Evolutionary conservation across 2,113 vertebrate genomes (phyloP).

Genomic region (Campylomormyrus numenius): DNA sequence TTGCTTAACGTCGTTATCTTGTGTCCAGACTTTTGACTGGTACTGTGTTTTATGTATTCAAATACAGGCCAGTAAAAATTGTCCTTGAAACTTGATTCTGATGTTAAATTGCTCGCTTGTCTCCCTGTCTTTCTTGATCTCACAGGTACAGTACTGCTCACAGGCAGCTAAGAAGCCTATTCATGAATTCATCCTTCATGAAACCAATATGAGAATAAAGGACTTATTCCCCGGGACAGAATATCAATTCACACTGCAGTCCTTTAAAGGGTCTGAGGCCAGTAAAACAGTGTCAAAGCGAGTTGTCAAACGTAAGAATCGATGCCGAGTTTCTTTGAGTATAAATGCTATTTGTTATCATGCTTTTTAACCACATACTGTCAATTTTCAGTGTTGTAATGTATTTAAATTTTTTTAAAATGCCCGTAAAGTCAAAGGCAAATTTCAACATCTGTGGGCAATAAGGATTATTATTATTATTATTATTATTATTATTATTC

Average conservation of each 20-base stretch:
- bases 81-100: background rate
- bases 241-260: constrained; percentile 67
- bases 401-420: background rate
- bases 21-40: background rate
- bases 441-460: background rate
- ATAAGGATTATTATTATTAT: background rate
- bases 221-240: constrained; percentile 66
- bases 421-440: background rate
- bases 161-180: constrained; percentile 40
- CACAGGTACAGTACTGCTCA: constrained; percentile 58
- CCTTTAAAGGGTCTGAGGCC: constrained; percentile 58
- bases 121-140: constrained; percentile 7
- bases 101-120: background rate
- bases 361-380: background rate
- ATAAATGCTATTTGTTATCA: background rate
- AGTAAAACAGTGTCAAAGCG: constrained; percentile 52
- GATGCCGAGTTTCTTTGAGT: background rate
- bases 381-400: background rate
- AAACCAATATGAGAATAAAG: constrained; percentile 57
- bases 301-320: constrained; percentile 66
- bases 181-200: constrained; percentile 37
- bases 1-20: background rate
- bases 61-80: background rate
- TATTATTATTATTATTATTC: background rate
- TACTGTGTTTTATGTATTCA: background rate